These are phyloP conservation scores for Grammomys surdaster DNA, from an alignment of 2,113 vertebrate species.

Conservation along the genomic window DNA sequence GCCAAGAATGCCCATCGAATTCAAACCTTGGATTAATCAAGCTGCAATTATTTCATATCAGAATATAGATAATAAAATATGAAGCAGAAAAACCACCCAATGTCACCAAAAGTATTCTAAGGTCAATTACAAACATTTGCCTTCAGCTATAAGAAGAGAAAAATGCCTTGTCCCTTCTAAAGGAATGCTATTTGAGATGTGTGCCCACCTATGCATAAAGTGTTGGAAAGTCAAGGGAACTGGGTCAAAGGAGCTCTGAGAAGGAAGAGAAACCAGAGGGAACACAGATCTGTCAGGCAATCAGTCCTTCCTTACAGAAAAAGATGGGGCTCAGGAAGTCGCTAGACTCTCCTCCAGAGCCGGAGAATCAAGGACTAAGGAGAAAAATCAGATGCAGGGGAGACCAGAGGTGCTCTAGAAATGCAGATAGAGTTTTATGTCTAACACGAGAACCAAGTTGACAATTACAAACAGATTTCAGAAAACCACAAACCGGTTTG, in stretches of 20 bases:
- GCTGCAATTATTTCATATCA: background rate
- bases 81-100: background rate
- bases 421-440: constrained; percentile 22
- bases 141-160: background rate
- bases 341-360: background rate
- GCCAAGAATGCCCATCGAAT: background rate
- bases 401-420: background rate
- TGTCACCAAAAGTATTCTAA: constrained; percentile 17
- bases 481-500: constrained; percentile 41
- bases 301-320: background rate
- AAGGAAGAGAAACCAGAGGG: background rate
- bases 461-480: constrained; percentile 74
- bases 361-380: background rate
- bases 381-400: background rate
- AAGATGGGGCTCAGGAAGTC: background rate
- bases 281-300: background rate
- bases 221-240: background rate
- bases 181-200: background rate
- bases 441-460: background rate
- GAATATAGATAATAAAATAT: constrained; percentile 33
- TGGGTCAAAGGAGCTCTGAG: background rate
- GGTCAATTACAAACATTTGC: constrained; percentile 8
- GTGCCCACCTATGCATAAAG: background rate
- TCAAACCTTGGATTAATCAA: background rate
- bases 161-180: background rate